Conservation (phyloP, 2,888 invertebrate genomes). For the Linnaemya vulpina region DNA sequence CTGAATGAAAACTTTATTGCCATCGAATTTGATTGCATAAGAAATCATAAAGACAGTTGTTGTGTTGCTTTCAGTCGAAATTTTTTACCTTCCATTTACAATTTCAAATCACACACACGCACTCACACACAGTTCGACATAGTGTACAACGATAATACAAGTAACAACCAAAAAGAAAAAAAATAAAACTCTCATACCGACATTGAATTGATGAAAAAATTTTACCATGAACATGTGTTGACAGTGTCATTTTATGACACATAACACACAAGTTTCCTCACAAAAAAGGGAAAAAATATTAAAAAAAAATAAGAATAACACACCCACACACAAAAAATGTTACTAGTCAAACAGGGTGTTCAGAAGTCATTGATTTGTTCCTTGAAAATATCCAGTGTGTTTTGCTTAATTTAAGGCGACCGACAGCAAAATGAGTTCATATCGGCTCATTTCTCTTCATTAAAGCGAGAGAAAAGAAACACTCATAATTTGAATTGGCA, state of each 20-base stretch:
- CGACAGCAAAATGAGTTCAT: neutral
- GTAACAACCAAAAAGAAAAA: neutral
- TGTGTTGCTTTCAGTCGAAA: neutral
- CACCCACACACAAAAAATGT: neutral
- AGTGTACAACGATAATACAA: neutral
- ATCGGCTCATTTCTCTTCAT: neutral
- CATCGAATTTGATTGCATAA: neutral
- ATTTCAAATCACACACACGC: conserved; percentile 4
- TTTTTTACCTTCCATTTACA: conserved; percentile 8
- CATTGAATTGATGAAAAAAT: conserved; percentile 58
- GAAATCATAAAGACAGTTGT: conserved; percentile 13
- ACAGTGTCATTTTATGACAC: conserved; percentile 73
- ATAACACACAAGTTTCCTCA: conserved; percentile 31
- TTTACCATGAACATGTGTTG: conserved; percentile 72
- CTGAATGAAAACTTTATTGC: neutral
- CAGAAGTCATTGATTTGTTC: neutral
- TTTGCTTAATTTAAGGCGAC: neutral
- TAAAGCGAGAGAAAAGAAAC: neutral
- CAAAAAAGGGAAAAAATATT: conserved; percentile 22
- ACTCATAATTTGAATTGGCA: neutral
- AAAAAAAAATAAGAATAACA: conserved; percentile 19
- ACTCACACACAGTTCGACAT: neutral
- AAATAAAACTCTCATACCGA: neutral
- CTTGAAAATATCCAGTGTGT: neutral
- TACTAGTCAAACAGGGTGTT: conserved; percentile 32